A percentile compares a stretch with the other conserved stretches of the same genome.
These are phyloP conservation scores for Accipiter cooperii DNA, from an alignment of 2,113 vertebrate species.

Conservation along the genomic window DNA sequence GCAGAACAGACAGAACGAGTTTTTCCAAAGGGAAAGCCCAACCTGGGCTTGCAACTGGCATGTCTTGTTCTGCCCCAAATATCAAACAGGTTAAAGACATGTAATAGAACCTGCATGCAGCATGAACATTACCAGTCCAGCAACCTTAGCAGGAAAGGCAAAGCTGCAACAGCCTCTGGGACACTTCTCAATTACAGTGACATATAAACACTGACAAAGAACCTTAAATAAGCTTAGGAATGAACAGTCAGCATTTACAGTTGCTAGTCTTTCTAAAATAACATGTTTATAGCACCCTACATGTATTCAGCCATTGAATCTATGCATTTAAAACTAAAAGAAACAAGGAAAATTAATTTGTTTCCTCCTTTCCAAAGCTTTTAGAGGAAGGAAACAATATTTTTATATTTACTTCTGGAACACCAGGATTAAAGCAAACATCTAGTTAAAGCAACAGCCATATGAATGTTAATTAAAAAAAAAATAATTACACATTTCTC, in stretches of 20 bases:
- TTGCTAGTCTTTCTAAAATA: background rate
- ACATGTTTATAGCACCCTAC: background rate
- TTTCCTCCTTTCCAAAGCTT: background rate
- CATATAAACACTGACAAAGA: background rate
- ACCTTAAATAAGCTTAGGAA: background rate
- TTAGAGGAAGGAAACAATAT: background rate
- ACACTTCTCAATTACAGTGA: background rate
- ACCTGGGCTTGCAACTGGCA: background rate
- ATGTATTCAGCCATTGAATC: background rate
- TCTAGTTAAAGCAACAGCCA: background rate
- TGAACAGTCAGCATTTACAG: background rate
- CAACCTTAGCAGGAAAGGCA: background rate
- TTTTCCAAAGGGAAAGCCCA: background rate
- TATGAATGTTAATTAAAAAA: background rate
- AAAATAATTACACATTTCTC: background rate
- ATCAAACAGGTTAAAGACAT: background rate
- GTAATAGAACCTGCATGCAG: background rate
- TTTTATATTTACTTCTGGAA: background rate
- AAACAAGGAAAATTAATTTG: background rate
- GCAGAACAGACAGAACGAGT: background rate
- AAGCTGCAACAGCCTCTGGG: background rate
- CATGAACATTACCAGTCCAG: background rate
- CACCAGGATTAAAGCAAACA: background rate
- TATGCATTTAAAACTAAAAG: background rate
- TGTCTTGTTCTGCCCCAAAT: background rate